These are phyloP conservation scores for Empis stercorea DNA, from an alignment of 2,888 invertebrate species.

Conservation along the genomic window DNA sequence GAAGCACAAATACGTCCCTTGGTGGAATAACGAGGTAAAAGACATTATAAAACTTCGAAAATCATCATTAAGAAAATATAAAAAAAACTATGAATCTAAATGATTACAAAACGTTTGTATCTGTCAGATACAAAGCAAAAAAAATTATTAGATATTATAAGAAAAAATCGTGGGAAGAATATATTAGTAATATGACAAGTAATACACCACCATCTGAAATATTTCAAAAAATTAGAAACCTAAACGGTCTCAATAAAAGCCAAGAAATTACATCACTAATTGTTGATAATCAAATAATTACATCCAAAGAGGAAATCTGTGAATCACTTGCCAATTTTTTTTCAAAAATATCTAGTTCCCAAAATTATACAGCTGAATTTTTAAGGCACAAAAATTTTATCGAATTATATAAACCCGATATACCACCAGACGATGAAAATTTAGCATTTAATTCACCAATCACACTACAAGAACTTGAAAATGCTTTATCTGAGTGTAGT, in stretches of 20 bases:
- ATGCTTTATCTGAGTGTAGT: neutral
- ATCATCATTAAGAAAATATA: neutral
- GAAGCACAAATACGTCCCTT: neutral
- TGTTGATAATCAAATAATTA: too few relatives aligned
- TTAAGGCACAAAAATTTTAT: too few relatives aligned
- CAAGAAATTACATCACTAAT: too few relatives aligned
- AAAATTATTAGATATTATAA: neutral
- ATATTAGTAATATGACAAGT: neutral
- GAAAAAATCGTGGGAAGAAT: slow-evolving; percentile 1
- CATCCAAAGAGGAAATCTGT: too few relatives aligned
- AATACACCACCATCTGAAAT: neutral
- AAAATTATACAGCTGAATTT: too few relatives aligned
- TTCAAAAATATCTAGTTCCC: too few relatives aligned
- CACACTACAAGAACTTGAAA: neutral
- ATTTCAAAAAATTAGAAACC: neutral
- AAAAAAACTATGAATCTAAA: neutral
- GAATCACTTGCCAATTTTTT: too few relatives aligned
- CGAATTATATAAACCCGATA: too few relatives aligned
- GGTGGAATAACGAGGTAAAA: neutral
- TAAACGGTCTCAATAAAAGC: neutral
- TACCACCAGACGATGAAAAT: too few relatives aligned
- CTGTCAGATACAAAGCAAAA: neutral
- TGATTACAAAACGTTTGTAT: neutral
- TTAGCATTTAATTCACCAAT: neutral
- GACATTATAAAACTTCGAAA: neutral